Evolutionary conservation across 2,797 vertebrate species (phyloP), one percentile per base, ranked within the genome.

Genomic region (Platalea minor): DNA sequence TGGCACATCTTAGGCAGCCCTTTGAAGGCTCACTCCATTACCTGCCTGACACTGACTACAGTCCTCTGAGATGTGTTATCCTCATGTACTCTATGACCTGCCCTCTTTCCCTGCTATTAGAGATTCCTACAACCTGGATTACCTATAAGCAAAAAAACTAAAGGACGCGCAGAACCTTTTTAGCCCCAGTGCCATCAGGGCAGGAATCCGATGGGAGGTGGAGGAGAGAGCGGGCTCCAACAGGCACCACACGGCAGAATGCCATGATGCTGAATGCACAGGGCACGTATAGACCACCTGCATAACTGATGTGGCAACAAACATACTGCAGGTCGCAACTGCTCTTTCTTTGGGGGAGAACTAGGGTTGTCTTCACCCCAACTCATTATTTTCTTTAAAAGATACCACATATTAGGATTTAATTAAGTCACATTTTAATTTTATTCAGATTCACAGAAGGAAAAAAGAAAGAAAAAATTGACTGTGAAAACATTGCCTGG

Each of bases 251-350:
- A 11, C 8, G 3, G 10, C 25, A 39, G 61, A 65, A 45, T 51
- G 37, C 29, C 21, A 2, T 5, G 23, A 21, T 28, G 21, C 28
- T 64, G 79, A 41, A n/a, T 25, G 28, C 31, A 25, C 11, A 51
- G 43, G 21, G 17, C 26, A 43, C 0, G 0, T 24, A 6, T 0
- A 13, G 70, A 41, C 14, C 46, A 50, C 48, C 6, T 6, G 29
- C 7, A 4, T 3, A 37, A 31, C 24, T 41, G 11, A 1, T 28
- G 48, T n/a, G n/a, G 29, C 13, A 31, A 9, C 10, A 67, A 59
- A 60, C 15, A 17, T 2, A 11, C 29, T 59, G 29, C 6, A 11
- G 18, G 13, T 39, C 3, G 1, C 29, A 61, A 3, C 21, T 43
- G 1, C 13, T 28, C 0, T 33, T 39, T 64, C 45, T 53, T 16